Percentiles rank a stretch among this genome's conserved stretches.
Evolutionary conservation across 2,797 vertebrate genomes (phyloP).

Genomic region (Otus scops): DNA sequence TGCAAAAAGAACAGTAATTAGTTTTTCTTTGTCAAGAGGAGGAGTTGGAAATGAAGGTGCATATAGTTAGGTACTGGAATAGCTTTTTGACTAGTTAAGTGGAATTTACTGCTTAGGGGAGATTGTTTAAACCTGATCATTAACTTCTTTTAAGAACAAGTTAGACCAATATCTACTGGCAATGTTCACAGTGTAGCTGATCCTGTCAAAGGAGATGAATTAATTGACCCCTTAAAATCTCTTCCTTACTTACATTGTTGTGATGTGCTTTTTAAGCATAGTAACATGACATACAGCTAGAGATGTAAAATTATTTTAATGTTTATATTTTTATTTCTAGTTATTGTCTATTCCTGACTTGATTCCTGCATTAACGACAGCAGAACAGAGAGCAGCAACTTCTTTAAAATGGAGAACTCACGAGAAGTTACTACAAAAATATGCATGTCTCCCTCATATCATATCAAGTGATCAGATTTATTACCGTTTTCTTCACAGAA

Average conservation of each 20-base stretch:
- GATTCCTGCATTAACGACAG: constrained; percentile 86
- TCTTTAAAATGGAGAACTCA: constrained; percentile 94
- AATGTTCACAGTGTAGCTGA: not conserved
- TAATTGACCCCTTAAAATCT: not conserved
- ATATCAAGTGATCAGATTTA: constrained; percentile 92
- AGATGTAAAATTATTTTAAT: not conserved
- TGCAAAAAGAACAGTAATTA: not conserved
- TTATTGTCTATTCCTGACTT: constrained; percentile 84
- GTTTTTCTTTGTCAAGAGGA: not conserved
- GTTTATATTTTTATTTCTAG: constrained; percentile 58
- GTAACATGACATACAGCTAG: not conserved
- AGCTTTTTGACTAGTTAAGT: not conserved
- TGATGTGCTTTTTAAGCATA: not conserved
- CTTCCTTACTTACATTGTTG: not conserved
- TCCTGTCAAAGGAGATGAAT: not conserved
- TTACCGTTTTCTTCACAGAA: constrained; percentile 90
- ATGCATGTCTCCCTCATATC: constrained; percentile 87
- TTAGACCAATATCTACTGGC: not conserved
- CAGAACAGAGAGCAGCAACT: constrained; percentile 88
- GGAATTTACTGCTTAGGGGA: not conserved
- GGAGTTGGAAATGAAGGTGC: not conserved
- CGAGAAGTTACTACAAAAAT: constrained; percentile 90
- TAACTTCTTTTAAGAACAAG: not conserved
- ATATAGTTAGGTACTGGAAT: not conserved
- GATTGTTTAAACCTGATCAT: not conserved